Conservation (phyloP, 1,140 invertebrate species). For the Hypothenemus hampei region DNA sequence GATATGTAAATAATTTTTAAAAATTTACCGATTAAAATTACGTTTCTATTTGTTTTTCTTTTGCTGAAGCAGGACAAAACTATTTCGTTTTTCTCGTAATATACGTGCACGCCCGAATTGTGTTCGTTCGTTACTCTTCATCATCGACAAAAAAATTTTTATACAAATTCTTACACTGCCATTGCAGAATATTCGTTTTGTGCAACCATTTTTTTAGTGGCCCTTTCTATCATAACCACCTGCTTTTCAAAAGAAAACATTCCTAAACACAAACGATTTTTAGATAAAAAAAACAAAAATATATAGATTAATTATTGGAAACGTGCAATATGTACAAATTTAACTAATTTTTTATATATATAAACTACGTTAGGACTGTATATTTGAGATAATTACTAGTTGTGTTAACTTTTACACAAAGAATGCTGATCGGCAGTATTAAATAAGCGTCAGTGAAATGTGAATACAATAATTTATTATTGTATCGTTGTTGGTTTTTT, state of each 20-base stretch:
- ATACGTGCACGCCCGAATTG: no score
- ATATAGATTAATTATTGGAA: conserved; percentile 44
- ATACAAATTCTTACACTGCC: no score
- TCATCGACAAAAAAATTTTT: no score
- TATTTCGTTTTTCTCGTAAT: no score
- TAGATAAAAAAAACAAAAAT: conserved; percentile 35
- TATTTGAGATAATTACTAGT: conserved; percentile 43
- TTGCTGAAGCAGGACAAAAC: conserved; percentile 34
- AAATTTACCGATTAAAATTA: conserved; percentile 30
- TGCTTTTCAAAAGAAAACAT: conserved; percentile 36
- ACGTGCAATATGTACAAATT: conserved; percentile 52
- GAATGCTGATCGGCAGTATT: conserved; percentile 44
- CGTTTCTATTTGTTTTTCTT: conserved; percentile 23
- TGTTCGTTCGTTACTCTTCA: no score
- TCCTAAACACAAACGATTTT: conserved; percentile 36
- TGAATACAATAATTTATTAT: conserved; percentile 2
- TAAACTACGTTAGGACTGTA: conserved; percentile 47
- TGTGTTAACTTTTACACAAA: conserved; percentile 43
- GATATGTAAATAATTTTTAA: conserved; percentile 27
- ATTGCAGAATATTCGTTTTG: no score
- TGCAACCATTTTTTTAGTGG: no score
- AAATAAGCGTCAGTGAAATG: conserved; percentile 23
- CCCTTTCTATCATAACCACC: no score
- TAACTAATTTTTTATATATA: conserved; percentile 49
- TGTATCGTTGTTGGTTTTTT: conserved; percentile 28